Conservation (phyloP, 2,113 vertebrate species). For the Litocranius walleri region DNA sequence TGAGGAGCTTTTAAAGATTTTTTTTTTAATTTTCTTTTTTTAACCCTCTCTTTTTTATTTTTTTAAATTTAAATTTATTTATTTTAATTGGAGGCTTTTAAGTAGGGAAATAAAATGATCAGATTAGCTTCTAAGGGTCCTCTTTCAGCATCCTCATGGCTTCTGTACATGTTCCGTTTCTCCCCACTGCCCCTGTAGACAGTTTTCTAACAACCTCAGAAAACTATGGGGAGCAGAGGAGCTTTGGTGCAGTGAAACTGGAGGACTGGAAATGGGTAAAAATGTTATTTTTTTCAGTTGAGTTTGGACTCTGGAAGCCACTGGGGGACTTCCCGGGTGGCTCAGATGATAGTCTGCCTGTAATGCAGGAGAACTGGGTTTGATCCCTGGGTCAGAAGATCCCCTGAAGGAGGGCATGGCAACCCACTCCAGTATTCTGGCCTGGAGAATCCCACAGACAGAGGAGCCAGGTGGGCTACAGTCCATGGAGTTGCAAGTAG, state of each 20-base stretch:
- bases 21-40: too few species aligned
- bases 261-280: not conserved
- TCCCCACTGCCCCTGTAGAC: rapidly evolving
- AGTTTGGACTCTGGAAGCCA: not conserved
- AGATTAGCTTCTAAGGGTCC: not conserved
- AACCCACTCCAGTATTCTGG: not conserved
- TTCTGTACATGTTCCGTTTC: not conserved
- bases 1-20: not conserved
- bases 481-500: not conserved
- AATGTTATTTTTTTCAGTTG: not conserved
- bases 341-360: not conserved
- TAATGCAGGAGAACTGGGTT: not conserved
- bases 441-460: not conserved
- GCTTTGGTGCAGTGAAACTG: not conserved
- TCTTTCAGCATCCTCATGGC: not conserved
- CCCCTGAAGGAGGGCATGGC: not conserved
- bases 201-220: not conserved
- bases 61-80: too few species aligned
- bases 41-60: too few species aligned
- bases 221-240: not conserved
- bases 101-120: not conserved
- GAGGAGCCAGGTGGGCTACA: not conserved
- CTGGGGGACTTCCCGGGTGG: not conserved
- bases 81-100: too few species aligned
- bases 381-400: not conserved